Base-by-base conservation (phyloP, 1,140 invertebrate genomes). In the Drosophila novamexicana region DNA sequence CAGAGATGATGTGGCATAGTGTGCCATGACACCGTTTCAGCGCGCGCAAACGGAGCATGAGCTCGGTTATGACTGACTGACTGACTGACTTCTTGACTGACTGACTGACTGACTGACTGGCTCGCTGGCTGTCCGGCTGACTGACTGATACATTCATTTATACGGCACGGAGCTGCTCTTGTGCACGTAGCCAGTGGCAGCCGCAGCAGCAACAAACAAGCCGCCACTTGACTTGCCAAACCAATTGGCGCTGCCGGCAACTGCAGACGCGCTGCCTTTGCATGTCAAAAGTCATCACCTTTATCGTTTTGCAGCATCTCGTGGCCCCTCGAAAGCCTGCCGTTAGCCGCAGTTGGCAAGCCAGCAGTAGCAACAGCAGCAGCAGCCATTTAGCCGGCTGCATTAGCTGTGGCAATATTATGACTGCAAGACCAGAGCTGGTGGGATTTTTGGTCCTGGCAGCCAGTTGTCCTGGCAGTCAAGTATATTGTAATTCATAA, bases 401-500 rank as follows among this genome's bases (percentile, higher is more conserved):
- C 71, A 75, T 79, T 83, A 76, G 80, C 84, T 89, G 73, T 86
- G 84, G 79, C 76, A 86, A 86, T 86, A 86, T 86, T 86, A 89
- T 86, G 83, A 86, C 83, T 88, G 79, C 83, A 71, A 50, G 29
- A 32, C 47, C 37, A 29, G 54, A 67, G 47, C 7, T 7, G 39
- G 22, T 40, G 2, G 39, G 9, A 8, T 47, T 49, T 37, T 52
- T 50, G 6, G 54, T 67, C 39, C 64, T 56, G 18, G 45, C 64
- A 61, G 52, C 54, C 61, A 56, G 53, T 58, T 45, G 63, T 73
- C 70, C 53, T 67, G 63, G 47, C 76, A 76, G 67, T 67, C 76
- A 77, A 82, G 79, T 86, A 79, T 86, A 86, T 86, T 86, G 83
- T 86, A 86, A 86, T 86, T 86, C 83, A 89, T 89, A 86, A 86